Conservation (phyloP, 1,140 invertebrate genomes). For the Linepithema humile region DNA sequence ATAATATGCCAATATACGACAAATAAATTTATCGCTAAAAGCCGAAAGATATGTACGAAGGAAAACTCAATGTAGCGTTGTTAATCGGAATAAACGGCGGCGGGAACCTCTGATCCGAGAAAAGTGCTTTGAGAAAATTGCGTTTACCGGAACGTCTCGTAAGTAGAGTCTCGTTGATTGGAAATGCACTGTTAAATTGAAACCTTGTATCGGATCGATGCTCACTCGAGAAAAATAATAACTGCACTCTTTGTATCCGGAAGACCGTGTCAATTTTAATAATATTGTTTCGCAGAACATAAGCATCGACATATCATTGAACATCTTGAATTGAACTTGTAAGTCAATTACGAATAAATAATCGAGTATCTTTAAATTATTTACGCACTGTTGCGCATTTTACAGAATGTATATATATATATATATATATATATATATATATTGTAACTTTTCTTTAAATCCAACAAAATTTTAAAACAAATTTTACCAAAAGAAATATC, state of each 20-base stretch:
- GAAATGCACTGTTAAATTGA: conserved; percentile 46
- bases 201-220: conserved; percentile 35
- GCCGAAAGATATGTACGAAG: background rate
- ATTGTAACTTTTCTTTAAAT: no score
- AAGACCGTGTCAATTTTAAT: conserved; percentile 28
- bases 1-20: no score
- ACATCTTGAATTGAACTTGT: background rate
- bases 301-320: background rate
- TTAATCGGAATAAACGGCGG: conserved; percentile 16
- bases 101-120: conserved; percentile 33
- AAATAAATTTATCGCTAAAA: background rate
- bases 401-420: no score
- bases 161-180: conserved; percentile 36
- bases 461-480: no score
- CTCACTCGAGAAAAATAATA: conserved; percentile 21
- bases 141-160: conserved; percentile 5
- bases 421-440: no score
- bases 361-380: background rate
- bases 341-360: background rate
- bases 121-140: conserved; percentile 31
- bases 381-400: background rate
- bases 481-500: no score
- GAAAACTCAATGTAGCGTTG: background rate
- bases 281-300: background rate
- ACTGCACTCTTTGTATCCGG: conserved; percentile 10